Evolutionary conservation across 2,888 invertebrate species (phyloP), one percentile per base, ranked within the genome.

Genomic region (Amiota minor): DNA sequence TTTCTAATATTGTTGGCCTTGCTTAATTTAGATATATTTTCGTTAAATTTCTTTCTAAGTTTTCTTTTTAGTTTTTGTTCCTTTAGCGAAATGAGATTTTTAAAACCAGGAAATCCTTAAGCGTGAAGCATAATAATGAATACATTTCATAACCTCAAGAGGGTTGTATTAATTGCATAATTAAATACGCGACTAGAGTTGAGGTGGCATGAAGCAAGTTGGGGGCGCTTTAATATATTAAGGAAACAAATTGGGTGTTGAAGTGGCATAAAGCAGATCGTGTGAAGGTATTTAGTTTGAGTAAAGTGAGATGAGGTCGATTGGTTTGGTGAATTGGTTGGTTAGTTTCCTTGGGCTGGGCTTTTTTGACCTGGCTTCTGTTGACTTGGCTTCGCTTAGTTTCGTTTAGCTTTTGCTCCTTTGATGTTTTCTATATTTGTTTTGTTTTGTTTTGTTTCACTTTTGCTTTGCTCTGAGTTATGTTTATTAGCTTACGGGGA

Each of bases 81-180:
- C 35, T 35, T 35, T 35, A 35, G 35, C 35, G 35, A 35, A 35
- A 35, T 35, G 35, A 35, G 35, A 35, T 35, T 35, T 35, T 35
- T 35, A 35, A 35, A 35, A 35, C 35, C 35, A 35, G 35, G 16
- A 62, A 35, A 35, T 20, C 35, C 11, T 35, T 35, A 35, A 35
- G 45, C 6, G 62, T 18, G 18, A 62, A 62, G 35, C 59, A 59
- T 16, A 59, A 20, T 59, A 59, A 59, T 59, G 59, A 59, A 59
- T 20, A 53, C 53, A 35, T 69, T 50, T 53, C 11, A 69, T 69
- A 69, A 69, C 59, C 70, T 59, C 70, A n/a, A 53, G 49, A 59
- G 71, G 18, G n/a, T 64, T 64, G 45, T 49, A 14, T 45, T 50
- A 64, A 71, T 71, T 71, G 71, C 71, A 64, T 71, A 64, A 71